Evolutionary conservation across 2,888 invertebrate species (phyloP), one percentile per base, ranked within the genome.

Genomic region (Tipula lateralis): DNA sequence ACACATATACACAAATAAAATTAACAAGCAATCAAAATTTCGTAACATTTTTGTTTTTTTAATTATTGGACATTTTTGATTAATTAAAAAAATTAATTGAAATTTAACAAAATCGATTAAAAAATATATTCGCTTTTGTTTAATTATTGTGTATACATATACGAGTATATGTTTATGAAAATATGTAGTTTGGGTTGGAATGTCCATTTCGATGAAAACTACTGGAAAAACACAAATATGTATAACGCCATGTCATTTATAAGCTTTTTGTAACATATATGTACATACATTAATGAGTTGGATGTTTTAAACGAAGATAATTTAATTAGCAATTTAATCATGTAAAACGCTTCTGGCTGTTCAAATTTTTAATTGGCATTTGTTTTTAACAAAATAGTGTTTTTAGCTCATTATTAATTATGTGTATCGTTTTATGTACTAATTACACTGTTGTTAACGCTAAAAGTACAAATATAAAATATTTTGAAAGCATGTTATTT

Each of bases 21-120:
- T 66, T 66, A 24, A 66, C 66, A 66, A 66, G 24, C 66, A 66
- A 66, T 24, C 24, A 19, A 66, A 66, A 16, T 44, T 44, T 44
- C n/a, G n/a, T 39, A 9, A 39, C 39, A 39, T 39, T 39, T 66
- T 66, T 66, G 19, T 66, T 50, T 50, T 66, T 66, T 24, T 24
- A 66, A 24, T 66, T 66, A 66, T 24, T 66, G 66, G 19, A 24
- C 66, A 66, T 24, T 66, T 66, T 66, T 66, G 66, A 66, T 66
- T 66, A 66, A 66, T 66, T 66, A 24, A 66, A 66, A 66, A 66
- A 66, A 66, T 66, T 24, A 66, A 66, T 66, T 66, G 66, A 66
- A 66, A 66, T 66, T 66, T 24, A 66, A 66, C 24, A 66, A 66
- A 66, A 66, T 66, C 66, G 66, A 66, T 66, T 66, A n/a, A n/a